Evolutionary conservation across 2,888 invertebrate species (phyloP), one percentile per base, ranked within the genome.

Genomic region (Megamerina dolium): DNA sequence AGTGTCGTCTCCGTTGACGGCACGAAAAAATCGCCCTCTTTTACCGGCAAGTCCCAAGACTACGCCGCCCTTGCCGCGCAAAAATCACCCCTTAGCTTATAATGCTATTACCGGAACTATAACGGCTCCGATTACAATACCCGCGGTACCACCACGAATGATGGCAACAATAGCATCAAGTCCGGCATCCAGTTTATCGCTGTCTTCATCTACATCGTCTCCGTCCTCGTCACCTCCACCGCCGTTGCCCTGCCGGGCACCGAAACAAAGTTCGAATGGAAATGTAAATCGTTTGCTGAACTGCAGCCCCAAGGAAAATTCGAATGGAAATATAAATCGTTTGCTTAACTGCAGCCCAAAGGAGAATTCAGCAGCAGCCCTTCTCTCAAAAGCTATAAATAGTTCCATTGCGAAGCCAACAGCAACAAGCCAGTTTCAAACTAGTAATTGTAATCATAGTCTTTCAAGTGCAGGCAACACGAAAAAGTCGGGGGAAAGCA

Each of bases 181-280:
- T 19, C 59, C 59, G 3, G 55, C 59, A 2, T 69, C 70, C 46
- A 68, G 70, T 19, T 60, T 61, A 2, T 68, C 69, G 1, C 59
- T 57, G 43, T 58, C 68, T 23, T 67, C 71, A 32, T 57, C 68
- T 19, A 58, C 69, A 13, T 69, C 69, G 1, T 67, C 70, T 4
- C 65, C 68, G 35, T 65, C 68, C 3, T 63, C 72, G 19, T 68
- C 68, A 12, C 68, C 69, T 3, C 70, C 70, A 4, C 59, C 59
- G 8, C 64, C 68, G 4, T 69, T 65, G 0, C 70, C 70, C 0
- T 59, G 57, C 35, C 58, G 66, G 9, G 68, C 67, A 1, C 70
- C 70, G 3, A 68, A 69, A 39, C 45, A 51, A 2, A 46, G 47
- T 10, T 58, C 59, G 1, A 56, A 39, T 17, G 39, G 52, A 14